Conservation (phyloP, 2,113 vertebrate species). For the Zapornia atra region DNA sequence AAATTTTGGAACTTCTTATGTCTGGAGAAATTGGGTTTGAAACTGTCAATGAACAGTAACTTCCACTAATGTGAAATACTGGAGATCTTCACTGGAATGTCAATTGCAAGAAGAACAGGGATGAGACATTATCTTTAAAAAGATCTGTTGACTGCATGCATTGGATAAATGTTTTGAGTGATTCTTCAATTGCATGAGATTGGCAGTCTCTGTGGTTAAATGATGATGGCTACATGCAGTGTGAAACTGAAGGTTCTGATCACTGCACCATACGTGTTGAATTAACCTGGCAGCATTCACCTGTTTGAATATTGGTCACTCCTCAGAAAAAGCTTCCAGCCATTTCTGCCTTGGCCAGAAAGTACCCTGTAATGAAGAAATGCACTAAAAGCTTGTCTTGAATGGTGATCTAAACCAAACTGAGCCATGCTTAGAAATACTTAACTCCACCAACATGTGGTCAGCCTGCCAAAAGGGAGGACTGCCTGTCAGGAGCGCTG, state of each 20-base stretch:
- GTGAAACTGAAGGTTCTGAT: neutral
- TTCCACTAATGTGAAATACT: neutral
- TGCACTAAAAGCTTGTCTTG: neutral
- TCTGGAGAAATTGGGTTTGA: slow-evolving; percentile 24
- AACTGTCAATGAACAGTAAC: neutral
- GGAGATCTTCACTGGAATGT: neutral
- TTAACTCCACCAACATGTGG: neutral
- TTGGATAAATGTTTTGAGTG: neutral
- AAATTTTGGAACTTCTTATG: neutral
- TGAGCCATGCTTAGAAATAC: neutral
- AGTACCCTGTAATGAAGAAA: neutral
- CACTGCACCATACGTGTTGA: neutral
- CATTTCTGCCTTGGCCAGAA: neutral
- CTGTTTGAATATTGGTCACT: neutral
- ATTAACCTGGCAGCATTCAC: neutral
- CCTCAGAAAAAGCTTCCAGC: neutral
- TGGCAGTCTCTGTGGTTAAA: neutral
- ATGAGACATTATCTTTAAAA: neutral
- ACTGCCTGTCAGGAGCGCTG: neutral
- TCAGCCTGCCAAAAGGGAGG: neutral
- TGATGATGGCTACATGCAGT: neutral
- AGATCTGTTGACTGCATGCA: neutral
- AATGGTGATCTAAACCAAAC: neutral
- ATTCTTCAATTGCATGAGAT: neutral
- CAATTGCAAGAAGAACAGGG: neutral